Evolutionary conservation across 2,113 vertebrate genomes (phyloP).

Genomic region (Pelvicachromis taeniatus): DNA sequence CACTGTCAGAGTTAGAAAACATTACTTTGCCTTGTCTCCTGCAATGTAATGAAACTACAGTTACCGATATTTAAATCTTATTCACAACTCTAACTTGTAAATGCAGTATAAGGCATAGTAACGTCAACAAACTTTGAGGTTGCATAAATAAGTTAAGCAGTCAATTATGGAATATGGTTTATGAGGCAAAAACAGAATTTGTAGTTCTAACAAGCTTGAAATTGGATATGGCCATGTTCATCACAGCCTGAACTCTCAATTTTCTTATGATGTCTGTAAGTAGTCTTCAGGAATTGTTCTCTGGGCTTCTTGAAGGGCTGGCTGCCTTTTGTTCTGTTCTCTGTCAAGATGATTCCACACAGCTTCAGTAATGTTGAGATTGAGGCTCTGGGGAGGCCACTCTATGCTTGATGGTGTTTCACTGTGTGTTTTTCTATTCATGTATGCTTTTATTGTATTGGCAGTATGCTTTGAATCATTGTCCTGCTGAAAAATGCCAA

Average conservation of each 20-base stretch:
- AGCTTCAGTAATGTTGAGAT: not conserved
- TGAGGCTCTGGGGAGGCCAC: not conserved
- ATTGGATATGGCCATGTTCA: not conserved
- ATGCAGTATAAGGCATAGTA: not conserved
- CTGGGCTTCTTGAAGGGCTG: not conserved
- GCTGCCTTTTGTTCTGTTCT: not conserved
- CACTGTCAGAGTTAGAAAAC: not conserved
- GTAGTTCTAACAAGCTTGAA: not conserved
- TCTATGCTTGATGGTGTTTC: not conserved
- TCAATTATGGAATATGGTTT: not conserved
- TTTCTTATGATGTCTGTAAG: not conserved
- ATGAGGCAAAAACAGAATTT: not conserved
- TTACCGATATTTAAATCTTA: not conserved
- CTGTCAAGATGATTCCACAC: not conserved
- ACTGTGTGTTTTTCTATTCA: not conserved
- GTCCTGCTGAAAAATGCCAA: not conserved
- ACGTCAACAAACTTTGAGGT: not conserved
- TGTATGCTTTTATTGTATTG: not conserved
- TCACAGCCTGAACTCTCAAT: not conserved
- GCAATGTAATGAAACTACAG: not conserved
- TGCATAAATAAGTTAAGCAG: not conserved
- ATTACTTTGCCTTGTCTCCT: not conserved
- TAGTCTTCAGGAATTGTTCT: not conserved
- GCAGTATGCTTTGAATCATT: not conserved
- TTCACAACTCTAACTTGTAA: not conserved